A percentile compares a stretch with the other conserved stretches of the same genome.
Conservation (phyloP, 2,797 vertebrate genomes). For the Potorous gilbertii region DNA sequence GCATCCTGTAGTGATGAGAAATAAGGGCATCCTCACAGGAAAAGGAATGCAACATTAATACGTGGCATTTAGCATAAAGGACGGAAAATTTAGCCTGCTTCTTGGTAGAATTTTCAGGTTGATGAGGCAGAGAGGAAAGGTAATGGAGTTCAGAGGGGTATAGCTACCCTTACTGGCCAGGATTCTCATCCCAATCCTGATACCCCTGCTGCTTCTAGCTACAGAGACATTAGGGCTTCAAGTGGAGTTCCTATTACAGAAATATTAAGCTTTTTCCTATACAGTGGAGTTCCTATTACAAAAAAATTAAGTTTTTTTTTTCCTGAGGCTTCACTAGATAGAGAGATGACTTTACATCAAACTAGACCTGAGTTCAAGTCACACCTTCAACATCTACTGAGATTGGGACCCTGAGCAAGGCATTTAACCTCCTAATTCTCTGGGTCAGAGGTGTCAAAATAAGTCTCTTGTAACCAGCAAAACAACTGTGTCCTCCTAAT, state of each 20-base stretch:
- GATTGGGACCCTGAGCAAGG: background rate
- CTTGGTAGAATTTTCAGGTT: background rate
- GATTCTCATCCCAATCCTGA: background rate
- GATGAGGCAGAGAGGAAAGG: background rate
- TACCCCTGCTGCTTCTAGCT: background rate
- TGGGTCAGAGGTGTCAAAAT: background rate
- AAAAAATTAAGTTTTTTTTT: background rate
- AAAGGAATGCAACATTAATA: background rate
- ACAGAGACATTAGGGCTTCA: background rate
- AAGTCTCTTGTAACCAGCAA: background rate
- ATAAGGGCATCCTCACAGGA: background rate
- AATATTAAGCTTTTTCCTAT: background rate
- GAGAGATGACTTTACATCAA: background rate
- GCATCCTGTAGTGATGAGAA: background rate
- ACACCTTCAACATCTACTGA: background rate
- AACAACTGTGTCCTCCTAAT: background rate
- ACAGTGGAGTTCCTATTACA: background rate
- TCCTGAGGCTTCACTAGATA: background rate
- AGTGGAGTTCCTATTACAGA: background rate
- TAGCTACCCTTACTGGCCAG: background rate
- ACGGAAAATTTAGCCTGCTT: background rate
- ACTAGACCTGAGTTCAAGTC: background rate
- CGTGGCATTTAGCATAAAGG: background rate
- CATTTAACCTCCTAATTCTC: background rate
- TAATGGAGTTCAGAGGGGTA: background rate